These are phyloP conservation scores for Hedychridium roseum DNA, from an alignment of 2,888 invertebrate genomes.

Conservation along the genomic window DNA sequence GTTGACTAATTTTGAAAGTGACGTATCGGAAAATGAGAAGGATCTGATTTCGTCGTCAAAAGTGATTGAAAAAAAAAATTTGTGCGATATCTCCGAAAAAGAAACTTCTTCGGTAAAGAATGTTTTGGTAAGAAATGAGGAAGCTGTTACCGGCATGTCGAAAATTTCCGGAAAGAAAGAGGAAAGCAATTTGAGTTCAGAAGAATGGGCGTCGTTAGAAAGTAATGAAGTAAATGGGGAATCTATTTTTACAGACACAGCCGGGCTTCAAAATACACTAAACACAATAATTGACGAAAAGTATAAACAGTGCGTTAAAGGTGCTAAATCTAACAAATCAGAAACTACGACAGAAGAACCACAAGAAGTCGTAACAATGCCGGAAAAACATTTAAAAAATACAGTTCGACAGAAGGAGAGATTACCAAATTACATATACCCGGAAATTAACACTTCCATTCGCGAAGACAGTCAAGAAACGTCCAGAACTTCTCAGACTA, in stretches of 20 bases:
- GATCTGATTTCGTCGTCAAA: too few species aligned
- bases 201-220: constrained; percentile 19
- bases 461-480: constrained; percentile 13
- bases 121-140: constrained; percentile 21
- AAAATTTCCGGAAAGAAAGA: constrained; percentile 9
- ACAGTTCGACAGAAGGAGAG: constrained; percentile 31
- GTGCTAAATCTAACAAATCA: constrained; percentile 30
- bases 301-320: constrained; percentile 57
- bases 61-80: too few species aligned
- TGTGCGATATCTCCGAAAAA: too few species aligned
- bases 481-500: constrained; percentile 1
- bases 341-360: constrained; percentile 11
- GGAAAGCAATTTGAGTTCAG: neutral
- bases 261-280: constrained; percentile 22
- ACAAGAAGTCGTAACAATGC: constrained; percentile 2
- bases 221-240: constrained; percentile 25
- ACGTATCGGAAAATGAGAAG: too few species aligned
- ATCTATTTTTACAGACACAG: constrained; percentile 19
- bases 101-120: too few species aligned
- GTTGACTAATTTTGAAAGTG: too few species aligned
- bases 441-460: constrained; percentile 15
- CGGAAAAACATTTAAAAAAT: neutral
- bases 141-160: constrained; percentile 12
- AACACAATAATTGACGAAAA: constrained; percentile 57
- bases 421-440: constrained; percentile 35